Percentiles rank a stretch among this genome's conserved stretches.
phyloP scores from a whole-genome alignment of 1,140 invertebrate species.

The Euwallacea similis region DNA sequence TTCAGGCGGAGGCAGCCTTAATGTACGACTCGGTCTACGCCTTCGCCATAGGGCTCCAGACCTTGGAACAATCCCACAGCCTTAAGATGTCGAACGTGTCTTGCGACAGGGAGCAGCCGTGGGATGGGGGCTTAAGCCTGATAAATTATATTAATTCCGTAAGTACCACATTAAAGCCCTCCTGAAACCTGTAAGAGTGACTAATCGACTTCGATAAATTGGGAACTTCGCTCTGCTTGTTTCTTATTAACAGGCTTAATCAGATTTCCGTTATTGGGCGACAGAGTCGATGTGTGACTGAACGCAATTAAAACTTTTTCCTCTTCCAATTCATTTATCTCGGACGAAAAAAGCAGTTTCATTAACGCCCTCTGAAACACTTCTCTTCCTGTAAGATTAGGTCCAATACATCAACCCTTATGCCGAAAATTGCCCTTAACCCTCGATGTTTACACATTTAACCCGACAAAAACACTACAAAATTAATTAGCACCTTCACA shows the following conservation, averaged over 20 bases:
- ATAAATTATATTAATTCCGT: conserved; percentile 81
- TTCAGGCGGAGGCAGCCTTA: conserved; percentile 75
- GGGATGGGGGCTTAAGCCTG: conserved; percentile 77
- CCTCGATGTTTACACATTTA: too few species aligned
- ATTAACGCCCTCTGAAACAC: too few species aligned
- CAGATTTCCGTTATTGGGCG: conserved; percentile 7
- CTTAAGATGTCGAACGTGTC: conserved; percentile 68
- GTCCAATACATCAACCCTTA: too few species aligned
- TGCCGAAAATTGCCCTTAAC: too few species aligned
- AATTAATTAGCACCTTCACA: too few species aligned
- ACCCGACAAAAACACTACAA: too few species aligned
- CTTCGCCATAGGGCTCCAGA: conserved; percentile 71
- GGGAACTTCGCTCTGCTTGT: too few species aligned
- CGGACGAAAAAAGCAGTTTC: too few species aligned
- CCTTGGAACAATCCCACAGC: conserved; percentile 66
- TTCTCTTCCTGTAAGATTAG: too few species aligned
- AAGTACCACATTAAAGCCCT: conserved; percentile 49
- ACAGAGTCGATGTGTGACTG: not conserved
- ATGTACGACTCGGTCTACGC: conserved; percentile 80
- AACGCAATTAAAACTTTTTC: conserved; percentile 9
- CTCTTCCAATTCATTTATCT: not conserved
- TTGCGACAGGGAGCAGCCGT: conserved; percentile 71
- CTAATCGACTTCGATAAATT: not conserved
- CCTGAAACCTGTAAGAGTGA: not conserved
- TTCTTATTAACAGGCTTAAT: not conserved